These are phyloP conservation scores for Paradoxurus hermaphroditus DNA, from an alignment of 2,113 vertebrate species.

Conservation along the genomic window DNA sequence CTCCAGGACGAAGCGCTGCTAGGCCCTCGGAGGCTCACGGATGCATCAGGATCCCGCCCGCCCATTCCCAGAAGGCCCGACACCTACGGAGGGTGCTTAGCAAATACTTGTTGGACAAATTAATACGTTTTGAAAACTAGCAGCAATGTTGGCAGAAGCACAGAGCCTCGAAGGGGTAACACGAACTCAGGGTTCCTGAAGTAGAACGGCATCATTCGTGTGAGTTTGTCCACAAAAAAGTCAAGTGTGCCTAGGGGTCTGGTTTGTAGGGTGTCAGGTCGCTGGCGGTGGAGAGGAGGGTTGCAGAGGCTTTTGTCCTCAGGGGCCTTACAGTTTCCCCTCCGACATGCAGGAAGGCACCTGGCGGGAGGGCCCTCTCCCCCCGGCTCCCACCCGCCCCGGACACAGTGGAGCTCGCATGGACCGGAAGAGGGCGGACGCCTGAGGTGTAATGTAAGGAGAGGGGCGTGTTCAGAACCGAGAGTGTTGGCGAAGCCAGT, in stretches of 20 bases:
- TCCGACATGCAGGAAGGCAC: background rate
- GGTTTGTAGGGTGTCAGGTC: background rate
- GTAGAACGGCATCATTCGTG: fast-evolving
- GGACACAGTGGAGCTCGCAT: fast-evolving
- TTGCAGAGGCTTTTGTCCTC: background rate
- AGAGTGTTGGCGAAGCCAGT: background rate
- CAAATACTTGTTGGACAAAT: background rate
- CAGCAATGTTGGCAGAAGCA: background rate
- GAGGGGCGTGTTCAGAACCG: background rate
- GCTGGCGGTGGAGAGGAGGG: background rate
- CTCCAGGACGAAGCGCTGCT: background rate
- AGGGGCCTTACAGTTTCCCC: background rate
- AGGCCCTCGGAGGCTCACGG: background rate
- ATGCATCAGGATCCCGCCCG: fast-evolving
- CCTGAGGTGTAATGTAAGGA: background rate
- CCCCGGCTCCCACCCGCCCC: background rate
- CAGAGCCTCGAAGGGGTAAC: background rate
- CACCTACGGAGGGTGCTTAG: background rate
- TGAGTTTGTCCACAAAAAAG: background rate
- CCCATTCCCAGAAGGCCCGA: background rate
- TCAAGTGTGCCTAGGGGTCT: background rate
- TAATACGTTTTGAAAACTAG: background rate
- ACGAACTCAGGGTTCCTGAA: background rate
- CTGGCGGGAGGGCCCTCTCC: background rate
- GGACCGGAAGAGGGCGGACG: background rate